Base-by-base conservation (phyloP, 2,113 vertebrate genomes). In the Dolichallabes microphthalmus region DNA sequence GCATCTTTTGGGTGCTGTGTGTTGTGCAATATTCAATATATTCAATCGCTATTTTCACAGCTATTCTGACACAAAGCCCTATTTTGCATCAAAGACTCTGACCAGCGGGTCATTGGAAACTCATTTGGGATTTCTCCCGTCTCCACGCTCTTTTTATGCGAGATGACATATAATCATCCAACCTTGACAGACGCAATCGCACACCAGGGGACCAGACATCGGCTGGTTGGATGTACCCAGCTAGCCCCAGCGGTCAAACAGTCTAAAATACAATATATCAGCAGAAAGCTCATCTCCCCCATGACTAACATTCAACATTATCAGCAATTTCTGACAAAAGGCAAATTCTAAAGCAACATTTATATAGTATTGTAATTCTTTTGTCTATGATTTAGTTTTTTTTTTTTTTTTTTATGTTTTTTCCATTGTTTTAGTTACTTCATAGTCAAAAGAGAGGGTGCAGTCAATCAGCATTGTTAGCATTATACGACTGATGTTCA, bases 61-160 rank as follows among this genome's bases (percentile, higher is more conserved):
- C 63, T 76, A 8, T 50, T 66, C 60, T 68, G 83, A 66, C 73
- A 77, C 61, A 66, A 84, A 77, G 45, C 82, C n/a, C 55, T 35
- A 57, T 61, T 77, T 75, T 66, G 35, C 74, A 60, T 84, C 35
- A 50, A 69, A 83, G 64, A 55, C 75, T 55, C 83, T 53, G 85
- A 19, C 82, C 39, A 81, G 35, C 58, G n/a, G 80, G 91, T 93
- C 92, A 92, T 45, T 89, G 89, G 90, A 88, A 82, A 92, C 92
- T 94, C 93, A 93, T 94, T 94, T 90, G 89, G 92, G 92, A 91
- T 94, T 94, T 93, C 90, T 92, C 92, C 93, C 58, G 19, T 92
- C 92, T 91, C 93, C 91, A 89, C 83, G 53, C 39, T 84, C 86
- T 84, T 88, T 86, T 92, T 92, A 90, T 89, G 90, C 86, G 88